Evolutionary conservation across 1,140 invertebrate genomes (phyloP).

Genomic region (Araneus ventricosus): DNA sequence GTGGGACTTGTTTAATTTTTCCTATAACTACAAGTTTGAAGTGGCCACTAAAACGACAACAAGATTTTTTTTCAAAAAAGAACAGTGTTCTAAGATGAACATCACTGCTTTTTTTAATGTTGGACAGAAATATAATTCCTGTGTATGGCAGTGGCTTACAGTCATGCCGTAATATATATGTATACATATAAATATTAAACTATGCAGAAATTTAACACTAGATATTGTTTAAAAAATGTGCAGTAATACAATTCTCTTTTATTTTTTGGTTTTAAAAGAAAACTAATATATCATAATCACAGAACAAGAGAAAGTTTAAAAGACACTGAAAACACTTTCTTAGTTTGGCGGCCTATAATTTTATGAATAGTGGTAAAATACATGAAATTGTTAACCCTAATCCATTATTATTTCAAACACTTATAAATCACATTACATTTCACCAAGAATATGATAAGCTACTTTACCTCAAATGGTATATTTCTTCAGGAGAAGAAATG

Average conservation of each 20-base stretch:
- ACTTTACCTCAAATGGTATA: neutral
- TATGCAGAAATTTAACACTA: constrained; percentile 74
- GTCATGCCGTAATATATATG: constrained; percentile 74
- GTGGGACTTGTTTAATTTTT: constrained; percentile 57
- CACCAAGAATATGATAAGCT: constrained; percentile 17
- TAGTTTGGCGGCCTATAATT: constrained; percentile 34
- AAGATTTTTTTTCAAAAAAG: constrained; percentile 74
- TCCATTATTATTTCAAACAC: constrained; percentile 8
- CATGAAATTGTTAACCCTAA: constrained; percentile 27
- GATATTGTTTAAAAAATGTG: constrained; percentile 73
- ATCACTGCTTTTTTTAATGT: constrained; percentile 71
- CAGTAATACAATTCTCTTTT: constrained; percentile 36
- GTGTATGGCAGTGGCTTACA: constrained; percentile 72
- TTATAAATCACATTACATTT: constrained; percentile 18
- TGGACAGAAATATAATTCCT: constrained; percentile 74
- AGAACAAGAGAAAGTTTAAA: constrained; percentile 51
- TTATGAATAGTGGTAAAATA: constrained; percentile 39
- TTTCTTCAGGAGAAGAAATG: neutral
- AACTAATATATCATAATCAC: constrained; percentile 31
- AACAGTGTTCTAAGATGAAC: constrained; percentile 71
- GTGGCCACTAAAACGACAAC: constrained; percentile 75
- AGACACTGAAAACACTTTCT: constrained; percentile 41
- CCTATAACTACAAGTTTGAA: constrained; percentile 73
- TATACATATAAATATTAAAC: constrained; percentile 75
- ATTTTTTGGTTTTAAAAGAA: constrained; percentile 39